These are phyloP conservation scores for Helostoma temminkii DNA, from an alignment of 2,797 vertebrate genomes.

Conservation along the genomic window DNA sequence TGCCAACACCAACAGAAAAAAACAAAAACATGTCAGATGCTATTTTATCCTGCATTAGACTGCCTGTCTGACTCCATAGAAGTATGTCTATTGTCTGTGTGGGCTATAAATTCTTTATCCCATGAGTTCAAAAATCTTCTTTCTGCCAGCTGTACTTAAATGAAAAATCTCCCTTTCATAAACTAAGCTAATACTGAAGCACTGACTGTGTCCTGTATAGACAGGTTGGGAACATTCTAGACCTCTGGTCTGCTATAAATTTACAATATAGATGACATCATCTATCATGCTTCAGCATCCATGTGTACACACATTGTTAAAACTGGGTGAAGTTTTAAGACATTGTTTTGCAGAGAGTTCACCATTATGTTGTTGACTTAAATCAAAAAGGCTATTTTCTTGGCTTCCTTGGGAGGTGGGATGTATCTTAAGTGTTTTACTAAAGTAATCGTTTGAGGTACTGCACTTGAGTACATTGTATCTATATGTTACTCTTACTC, in stretches of 20 bases:
- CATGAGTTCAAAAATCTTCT: conserved; percentile 9
- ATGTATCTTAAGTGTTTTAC: no score
- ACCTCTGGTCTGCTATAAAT: conserved; percentile 9
- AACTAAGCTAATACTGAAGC: conserved; percentile 2
- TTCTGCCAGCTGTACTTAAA: conserved; percentile 19
- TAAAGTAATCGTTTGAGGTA: no score
- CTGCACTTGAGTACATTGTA: no score
- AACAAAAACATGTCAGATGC: conserved; percentile 19
- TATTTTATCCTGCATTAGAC: conserved; percentile 42
- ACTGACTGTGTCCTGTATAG: neutral
- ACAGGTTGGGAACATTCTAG: neutral
- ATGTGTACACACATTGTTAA: no score
- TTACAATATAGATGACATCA: no score
- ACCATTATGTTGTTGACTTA: no score
- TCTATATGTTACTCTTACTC: no score
- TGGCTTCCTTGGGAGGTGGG: no score
- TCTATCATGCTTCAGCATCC: no score
- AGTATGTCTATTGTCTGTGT: conserved; percentile 22
- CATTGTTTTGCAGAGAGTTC: no score
- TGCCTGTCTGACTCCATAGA: conserved; percentile 34
- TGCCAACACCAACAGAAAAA: conserved; percentile 21
- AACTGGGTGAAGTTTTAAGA: no score
- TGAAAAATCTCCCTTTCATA: conserved; percentile 12
- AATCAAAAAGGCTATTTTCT: no score
- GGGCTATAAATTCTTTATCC: conserved; percentile 35